phyloP scores from a whole-genome alignment of 1,140 invertebrate genomes.

The Paramacrobiotus metropolitanus region DNA sequence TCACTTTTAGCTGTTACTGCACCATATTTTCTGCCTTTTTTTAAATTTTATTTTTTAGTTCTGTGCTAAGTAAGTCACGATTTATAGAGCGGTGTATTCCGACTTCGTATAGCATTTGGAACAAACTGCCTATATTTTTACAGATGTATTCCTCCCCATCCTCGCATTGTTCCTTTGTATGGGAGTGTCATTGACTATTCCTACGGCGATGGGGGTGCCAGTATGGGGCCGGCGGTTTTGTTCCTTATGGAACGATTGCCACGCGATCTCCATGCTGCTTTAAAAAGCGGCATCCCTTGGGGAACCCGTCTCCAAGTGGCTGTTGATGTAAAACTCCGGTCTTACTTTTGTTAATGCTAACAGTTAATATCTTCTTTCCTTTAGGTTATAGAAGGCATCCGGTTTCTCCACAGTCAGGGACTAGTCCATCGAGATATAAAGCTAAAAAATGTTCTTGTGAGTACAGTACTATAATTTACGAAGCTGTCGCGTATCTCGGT shows the following conservation, averaged over 20 bases:
- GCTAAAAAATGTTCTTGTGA: conserved; percentile 59
- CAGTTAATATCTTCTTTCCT: background rate
- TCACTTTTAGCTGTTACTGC: no score
- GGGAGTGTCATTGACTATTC: conserved; percentile 60
- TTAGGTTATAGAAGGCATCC: conserved; percentile 43
- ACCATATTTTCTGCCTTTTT: no score
- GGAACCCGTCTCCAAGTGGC: conserved; percentile 40
- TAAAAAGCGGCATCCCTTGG: conserved; percentile 45
- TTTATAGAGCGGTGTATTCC: no score
- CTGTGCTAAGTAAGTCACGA: no score
- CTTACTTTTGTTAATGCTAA: background rate
- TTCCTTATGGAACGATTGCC: conserved; percentile 44
- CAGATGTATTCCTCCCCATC: conserved; percentile 58
- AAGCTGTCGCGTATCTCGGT: no score
- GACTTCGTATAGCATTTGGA: no score
- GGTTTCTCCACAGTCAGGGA: conserved; percentile 64
- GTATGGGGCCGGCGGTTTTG: conserved; percentile 42
- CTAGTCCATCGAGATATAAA: conserved; percentile 72
- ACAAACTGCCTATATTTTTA: no score
- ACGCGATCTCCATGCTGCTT: conserved; percentile 54
- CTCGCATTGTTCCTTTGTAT: conserved; percentile 48
- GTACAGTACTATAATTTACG: conserved; percentile 14
- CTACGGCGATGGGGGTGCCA: conserved; percentile 30
- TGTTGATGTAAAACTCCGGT: conserved; percentile 38
- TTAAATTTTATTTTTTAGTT: no score